Percentiles rank a stretch among this genome's conserved stretches.
Evolutionary conservation across 2,888 invertebrate species (phyloP).

Genomic region (Drosophila tripunctata): DNA sequence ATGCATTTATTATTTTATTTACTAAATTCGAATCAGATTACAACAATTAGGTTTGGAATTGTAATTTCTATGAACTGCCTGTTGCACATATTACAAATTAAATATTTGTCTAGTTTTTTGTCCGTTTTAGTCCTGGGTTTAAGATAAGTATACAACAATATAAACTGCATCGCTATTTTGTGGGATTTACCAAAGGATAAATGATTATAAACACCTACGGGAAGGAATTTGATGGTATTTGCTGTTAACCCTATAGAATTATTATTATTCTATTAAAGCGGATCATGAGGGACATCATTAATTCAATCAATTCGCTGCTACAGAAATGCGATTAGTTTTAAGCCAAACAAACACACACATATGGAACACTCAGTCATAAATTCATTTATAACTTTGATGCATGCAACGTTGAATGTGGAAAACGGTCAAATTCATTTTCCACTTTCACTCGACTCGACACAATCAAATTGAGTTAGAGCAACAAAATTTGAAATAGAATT

Average conservation of each 20-base stretch:
- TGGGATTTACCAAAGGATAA: not conserved
- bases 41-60: too few relatives aligned
- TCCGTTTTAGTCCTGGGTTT: too few relatives aligned
- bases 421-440: slow-evolving; percentile 62
- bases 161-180: too few relatives aligned
- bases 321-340: slow-evolving; percentile 56
- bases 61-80: too few relatives aligned
- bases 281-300: slow-evolving; percentile 42
- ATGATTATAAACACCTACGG: not conserved
- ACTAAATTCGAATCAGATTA: too few relatives aligned
- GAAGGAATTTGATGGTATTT: slow-evolving; percentile 1
- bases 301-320: slow-evolving; percentile 47
- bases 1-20: too few relatives aligned
- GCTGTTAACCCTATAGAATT: not conserved
- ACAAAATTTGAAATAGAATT: slow-evolving; percentile 65
- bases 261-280: slow-evolving; percentile 7
- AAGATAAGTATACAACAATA: too few relatives aligned
- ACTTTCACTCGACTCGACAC: slow-evolving; percentile 35
- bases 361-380: slow-evolving; percentile 40
- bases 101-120: too few relatives aligned
- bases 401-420: slow-evolving; percentile 8
- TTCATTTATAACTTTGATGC: slow-evolving; percentile 67
- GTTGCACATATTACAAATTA: too few relatives aligned
- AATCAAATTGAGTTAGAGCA: slow-evolving; percentile 64
- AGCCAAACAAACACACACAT: not conserved